Evolutionary conservation across 92 coral and sea anemone species (phyloP).

Genomic region (Montipora capitata): DNA sequence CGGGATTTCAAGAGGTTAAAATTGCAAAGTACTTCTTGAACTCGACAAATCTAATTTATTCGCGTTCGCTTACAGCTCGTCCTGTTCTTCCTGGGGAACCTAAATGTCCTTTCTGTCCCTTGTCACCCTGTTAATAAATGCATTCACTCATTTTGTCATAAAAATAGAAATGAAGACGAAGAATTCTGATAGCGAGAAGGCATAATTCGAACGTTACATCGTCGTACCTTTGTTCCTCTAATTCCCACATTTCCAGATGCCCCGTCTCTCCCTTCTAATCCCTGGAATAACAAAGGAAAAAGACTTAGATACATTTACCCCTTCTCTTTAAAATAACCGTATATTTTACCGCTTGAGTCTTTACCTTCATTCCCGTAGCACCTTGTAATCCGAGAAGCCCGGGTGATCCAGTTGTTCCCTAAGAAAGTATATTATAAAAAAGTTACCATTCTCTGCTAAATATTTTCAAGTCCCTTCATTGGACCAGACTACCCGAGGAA

Average conservation of each 20-base stretch:
- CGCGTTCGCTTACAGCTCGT: background rate
- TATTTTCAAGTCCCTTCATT: too few relatives aligned
- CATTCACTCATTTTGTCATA: too few relatives aligned
- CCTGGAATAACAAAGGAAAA: background rate
- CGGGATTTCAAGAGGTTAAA: too few relatives aligned
- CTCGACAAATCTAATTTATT: background rate
- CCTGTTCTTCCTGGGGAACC: slow-evolving; percentile 37
- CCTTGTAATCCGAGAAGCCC: slow-evolving; percentile 39
- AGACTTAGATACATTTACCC: background rate
- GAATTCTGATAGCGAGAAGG: background rate
- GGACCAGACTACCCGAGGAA: too few relatives aligned
- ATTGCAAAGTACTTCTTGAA: too few relatives aligned
- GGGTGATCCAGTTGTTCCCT: slow-evolving; percentile 20
- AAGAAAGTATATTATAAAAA: background rate
- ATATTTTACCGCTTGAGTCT: too few relatives aligned
- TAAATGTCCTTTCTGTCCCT: slow-evolving; percentile 21
- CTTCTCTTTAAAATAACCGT: too few relatives aligned
- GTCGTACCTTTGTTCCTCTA: slow-evolving; percentile 26
- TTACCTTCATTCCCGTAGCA: slow-evolving; percentile 32
- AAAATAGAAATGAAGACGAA: background rate
- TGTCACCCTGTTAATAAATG: slow-evolving; percentile 5
- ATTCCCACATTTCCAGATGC: slow-evolving; percentile 6
- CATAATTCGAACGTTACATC: too few relatives aligned
- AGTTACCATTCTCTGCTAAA: background rate
- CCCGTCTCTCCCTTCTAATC: slow-evolving; percentile 12